phyloP scores from a whole-genome alignment of 2,113 vertebrate genomes.

The Hiodon alosoides region DNA sequence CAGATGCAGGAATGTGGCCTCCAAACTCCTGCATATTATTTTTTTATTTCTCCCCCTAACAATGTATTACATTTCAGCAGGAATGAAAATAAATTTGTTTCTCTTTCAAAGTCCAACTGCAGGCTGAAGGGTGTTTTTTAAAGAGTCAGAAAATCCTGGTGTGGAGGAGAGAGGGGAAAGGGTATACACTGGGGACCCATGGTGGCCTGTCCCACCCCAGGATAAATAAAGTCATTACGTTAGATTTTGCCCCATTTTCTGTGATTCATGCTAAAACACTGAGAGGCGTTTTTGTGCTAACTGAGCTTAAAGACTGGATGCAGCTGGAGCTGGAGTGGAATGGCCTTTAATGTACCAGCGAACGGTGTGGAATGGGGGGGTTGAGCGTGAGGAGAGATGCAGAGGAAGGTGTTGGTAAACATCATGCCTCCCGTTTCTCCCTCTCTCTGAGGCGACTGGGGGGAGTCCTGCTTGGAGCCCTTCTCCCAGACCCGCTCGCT shows the following conservation, averaged over 20 bases:
- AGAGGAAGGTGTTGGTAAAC: neutral
- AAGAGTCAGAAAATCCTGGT: neutral
- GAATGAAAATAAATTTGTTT: constrained; percentile 28
- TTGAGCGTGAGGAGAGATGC: neutral
- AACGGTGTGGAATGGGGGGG: neutral
- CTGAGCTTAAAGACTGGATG: no score
- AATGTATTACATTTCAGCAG: constrained; percentile 48
- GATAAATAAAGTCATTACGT: no score
- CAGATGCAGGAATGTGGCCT: constrained; percentile 57
- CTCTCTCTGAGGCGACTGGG: neutral
- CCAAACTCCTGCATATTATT: constrained; percentile 25
- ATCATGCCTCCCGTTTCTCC: neutral
- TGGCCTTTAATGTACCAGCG: neutral
- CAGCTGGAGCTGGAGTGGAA: no score
- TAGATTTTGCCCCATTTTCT: no score
- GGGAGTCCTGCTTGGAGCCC: neutral
- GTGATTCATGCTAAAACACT: no score
- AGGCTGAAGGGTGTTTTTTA: neutral
- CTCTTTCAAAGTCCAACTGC: neutral
- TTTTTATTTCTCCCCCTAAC: constrained; percentile 33
- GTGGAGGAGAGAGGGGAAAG: neutral
- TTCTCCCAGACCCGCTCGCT: constrained; percentile 18
- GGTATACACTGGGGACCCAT: neutral
- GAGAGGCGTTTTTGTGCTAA: neutral
- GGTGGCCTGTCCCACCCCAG: no score